Evolutionary conservation across 2,888 invertebrate species (phyloP), one percentile per base, ranked within the genome.

Genomic region (Caradrina kadenii): DNA sequence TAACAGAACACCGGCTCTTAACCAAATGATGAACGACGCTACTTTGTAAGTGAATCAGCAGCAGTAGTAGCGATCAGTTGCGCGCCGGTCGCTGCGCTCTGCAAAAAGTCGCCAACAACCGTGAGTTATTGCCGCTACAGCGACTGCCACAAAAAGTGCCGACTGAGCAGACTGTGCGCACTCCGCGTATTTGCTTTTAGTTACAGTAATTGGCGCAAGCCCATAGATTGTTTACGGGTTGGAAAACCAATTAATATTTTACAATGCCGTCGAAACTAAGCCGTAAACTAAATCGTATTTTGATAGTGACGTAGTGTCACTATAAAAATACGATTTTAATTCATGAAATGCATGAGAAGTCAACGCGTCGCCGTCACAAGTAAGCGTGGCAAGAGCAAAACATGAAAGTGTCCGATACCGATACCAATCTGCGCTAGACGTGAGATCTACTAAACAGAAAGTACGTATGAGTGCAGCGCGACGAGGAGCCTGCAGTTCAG

Each of bases 41-140:
- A 77, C 45, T 67, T 55, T 19, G 53, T 31, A 26, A 63, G 39
- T 50, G 52, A 42, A 42, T 42, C 61, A 55, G 52, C 62, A 56
- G 15, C 52, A 52, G 56, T 49, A 42, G 79, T 13, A 11, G 61
- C 60, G 50, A 66, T 53, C 62, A 22, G 54, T 61, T 42, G 69
- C 55, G 13, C 31, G 31, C 19, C 61, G 55, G 53, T 48, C 21
- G 63, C n/a, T 19, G 4, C 15, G 15, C 11, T 17, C 1, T 50
- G 31, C 79, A 66, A 76, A 63, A 63, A 58, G 49, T 50, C 35
- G 48, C 11, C 50, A 15, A 55, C 66, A 64, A 48, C 52, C 19
- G 26, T 79, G 82, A 82, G 60, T 73, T 80, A 82, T 68, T 42
- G 80, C 63, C 21, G 13, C 63, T 17, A 62, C 65, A 61, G 35